phyloP scores from a whole-genome alignment of 2,113 vertebrate species.

The Scomber colias region DNA sequence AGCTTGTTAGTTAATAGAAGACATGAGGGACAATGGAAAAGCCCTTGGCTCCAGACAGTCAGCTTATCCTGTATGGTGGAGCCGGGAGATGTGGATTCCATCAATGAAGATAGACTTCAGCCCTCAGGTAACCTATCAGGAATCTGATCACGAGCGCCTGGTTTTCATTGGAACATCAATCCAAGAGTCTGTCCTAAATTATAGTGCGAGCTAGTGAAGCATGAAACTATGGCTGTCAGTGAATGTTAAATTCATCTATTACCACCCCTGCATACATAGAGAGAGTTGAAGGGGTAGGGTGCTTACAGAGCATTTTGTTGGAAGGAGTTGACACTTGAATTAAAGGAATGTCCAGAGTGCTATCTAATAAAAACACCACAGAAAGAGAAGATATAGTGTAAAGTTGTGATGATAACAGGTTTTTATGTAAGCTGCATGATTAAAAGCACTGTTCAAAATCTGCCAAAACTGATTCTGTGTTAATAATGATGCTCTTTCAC shows the following conservation, averaged over 20 bases:
- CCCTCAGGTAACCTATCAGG: conserved; percentile 69
- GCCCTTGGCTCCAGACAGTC: conserved; percentile 39
- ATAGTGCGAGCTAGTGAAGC: conserved; percentile 58
- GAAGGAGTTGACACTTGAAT: background rate
- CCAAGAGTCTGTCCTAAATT: conserved; percentile 61
- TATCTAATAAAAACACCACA: background rate
- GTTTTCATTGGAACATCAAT: conserved; percentile 70
- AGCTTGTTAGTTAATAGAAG: conserved; percentile 44
- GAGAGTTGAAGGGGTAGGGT: background rate
- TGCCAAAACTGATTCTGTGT: background rate
- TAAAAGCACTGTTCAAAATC: background rate
- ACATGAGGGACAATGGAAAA: conserved; percentile 43
- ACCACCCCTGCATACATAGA: background rate
- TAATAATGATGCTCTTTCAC: conserved; percentile 4
- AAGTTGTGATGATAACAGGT: background rate
- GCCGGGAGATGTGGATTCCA: conserved; percentile 52
- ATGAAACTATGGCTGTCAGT: conserved; percentile 63
- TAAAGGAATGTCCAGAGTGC: background rate
- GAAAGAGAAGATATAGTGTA: background rate
- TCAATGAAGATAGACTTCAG: conserved; percentile 64
- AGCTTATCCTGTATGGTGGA: conserved; percentile 34
- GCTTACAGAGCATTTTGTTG: conserved; percentile 5
- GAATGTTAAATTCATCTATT: conserved; percentile 69
- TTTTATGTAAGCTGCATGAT: background rate
- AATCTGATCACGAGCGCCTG: conserved; percentile 60